A percentile compares a stretch with the other conserved stretches of the same genome.
These are phyloP conservation scores for Tribolium madens DNA, from an alignment of 1,140 invertebrate genomes.

Conservation along the genomic window DNA sequence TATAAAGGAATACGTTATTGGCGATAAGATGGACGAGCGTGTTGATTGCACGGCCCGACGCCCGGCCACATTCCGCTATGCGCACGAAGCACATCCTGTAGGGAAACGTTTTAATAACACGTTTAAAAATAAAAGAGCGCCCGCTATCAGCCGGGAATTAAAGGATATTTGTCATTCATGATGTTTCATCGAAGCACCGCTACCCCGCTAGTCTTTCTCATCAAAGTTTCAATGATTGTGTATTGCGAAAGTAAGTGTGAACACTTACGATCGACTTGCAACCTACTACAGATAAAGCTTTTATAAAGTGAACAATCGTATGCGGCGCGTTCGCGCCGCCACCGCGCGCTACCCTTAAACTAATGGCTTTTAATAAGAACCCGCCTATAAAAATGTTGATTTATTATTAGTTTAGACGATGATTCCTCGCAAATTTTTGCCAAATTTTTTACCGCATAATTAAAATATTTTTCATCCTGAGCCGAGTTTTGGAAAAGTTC, in stretches of 20 bases:
- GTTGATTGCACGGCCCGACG: conserved; percentile 53
- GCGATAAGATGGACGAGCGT: conserved; percentile 60
- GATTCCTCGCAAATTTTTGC: conserved; percentile 63
- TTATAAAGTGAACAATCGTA: conserved; percentile 52
- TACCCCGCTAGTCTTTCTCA: conserved; percentile 39
- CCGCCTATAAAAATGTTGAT: conserved; percentile 66
- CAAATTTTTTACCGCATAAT: conserved; percentile 63
- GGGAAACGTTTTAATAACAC: conserved; percentile 49
- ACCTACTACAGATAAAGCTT: conserved; percentile 47
- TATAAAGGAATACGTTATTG: conserved; percentile 60
- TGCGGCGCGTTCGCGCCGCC: conserved; percentile 47
- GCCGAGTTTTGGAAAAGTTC: conserved; percentile 19
- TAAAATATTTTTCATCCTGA: conserved; percentile 65
- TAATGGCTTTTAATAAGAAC: conserved; percentile 66
- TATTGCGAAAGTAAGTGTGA: conserved; percentile 43
- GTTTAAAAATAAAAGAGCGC: conserved; percentile 49
- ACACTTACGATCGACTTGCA: conserved; percentile 43
- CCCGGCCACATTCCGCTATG: conserved; percentile 45
- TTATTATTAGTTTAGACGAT: conserved; percentile 64
- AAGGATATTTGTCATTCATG: conserved; percentile 55
- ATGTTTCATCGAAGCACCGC: conserved; percentile 46
- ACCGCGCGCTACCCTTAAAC: conserved; percentile 58
- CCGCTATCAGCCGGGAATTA: conserved; percentile 50
- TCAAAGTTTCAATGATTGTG: conserved; percentile 49
- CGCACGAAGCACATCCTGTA: conserved; percentile 20